Base-by-base conservation (phyloP, 2,113 vertebrate species). In the Coryphaenoides rupestris region DNA sequence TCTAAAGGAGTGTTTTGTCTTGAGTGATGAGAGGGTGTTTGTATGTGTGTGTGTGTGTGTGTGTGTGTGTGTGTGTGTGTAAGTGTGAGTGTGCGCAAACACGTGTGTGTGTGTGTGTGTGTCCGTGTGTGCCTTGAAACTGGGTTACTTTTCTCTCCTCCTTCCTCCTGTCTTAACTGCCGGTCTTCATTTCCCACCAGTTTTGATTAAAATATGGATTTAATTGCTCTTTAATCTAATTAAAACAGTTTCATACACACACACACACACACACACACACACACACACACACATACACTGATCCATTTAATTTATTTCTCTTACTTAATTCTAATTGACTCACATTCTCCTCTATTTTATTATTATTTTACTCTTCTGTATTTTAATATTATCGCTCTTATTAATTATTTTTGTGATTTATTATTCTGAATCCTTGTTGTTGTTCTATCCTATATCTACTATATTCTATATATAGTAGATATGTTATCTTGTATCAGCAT, bases 271-370 rank as follows among this genome's bases (percentile, higher is more conserved):
- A 56, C 21, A 62, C 21, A 67, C 58, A 68, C 19, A 60, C 59
- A 73, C 73, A 59, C 81, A 76, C 62, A 66, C 71, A 66, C 40
- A n/a, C 63, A 53, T 64, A 54, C 62, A 58, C 24, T 70, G 64
- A 33, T 65, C 14, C 4, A 49, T 16, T 49, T 49, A 3, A 16
- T 49, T 49, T 49, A n/a, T 45, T 13, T 45, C 40, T 49, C 47
- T 49, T 28, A 33, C 10, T 33, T 33, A 33, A 33, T 33, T 33
- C 2, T 33, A 33, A 26, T n/a, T 59, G 28, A 33, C 10, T 33
- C 28, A 33, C 28, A 33, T 33, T 33, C 28, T 33, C 28, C 10
- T 33, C 2, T 33, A 33, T 33, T 33, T 5, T 33, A 33, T 33
- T 4, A 33, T 33, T 33, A 33, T 33, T 33, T 33, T 33, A 9